Conservation (phyloP, 1,140 invertebrate species). For the Drosophila pseudoananassae region DNA sequence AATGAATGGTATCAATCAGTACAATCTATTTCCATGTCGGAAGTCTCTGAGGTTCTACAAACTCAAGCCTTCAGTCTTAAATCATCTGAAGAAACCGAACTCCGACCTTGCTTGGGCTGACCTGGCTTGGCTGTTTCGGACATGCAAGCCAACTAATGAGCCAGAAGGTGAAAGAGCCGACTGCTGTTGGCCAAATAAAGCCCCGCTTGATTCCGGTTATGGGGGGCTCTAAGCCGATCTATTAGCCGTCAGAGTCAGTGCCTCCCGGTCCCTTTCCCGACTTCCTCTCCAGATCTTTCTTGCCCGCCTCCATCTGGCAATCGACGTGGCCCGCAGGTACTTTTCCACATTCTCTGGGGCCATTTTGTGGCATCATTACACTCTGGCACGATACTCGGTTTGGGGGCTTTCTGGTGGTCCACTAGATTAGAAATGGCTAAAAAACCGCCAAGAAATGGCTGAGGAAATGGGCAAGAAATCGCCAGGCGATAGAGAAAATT, state of each 20-base stretch:
- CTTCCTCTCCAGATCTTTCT: no score
- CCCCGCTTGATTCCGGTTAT: neutral
- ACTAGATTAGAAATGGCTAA: no score
- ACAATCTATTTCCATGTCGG: conserved; percentile 9
- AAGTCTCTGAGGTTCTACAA: neutral
- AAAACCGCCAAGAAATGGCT: neutral
- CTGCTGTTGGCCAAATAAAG: neutral
- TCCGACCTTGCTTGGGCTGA: conserved; percentile 16
- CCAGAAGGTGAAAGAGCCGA: conserved; percentile 22
- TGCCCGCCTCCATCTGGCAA: no score
- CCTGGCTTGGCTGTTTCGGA: conserved; percentile 14
- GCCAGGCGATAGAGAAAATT: neutral
- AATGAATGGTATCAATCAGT: no score
- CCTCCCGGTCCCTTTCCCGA: no score
- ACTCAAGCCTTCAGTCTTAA: neutral
- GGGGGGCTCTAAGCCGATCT: neutral
- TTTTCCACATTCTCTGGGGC: neutral
- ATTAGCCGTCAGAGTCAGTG: neutral
- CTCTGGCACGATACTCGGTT: conserved; percentile 13
- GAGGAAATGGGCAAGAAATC: neutral
- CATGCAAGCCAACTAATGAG: conserved; percentile 30
- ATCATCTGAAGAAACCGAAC: neutral
- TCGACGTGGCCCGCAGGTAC: no score
- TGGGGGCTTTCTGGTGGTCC: conserved; percentile 7
- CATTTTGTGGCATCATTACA: conserved; percentile 4